Conservation (phyloP, 2,888 invertebrate genomes). For the Chrysolina oricalcia region DNA sequence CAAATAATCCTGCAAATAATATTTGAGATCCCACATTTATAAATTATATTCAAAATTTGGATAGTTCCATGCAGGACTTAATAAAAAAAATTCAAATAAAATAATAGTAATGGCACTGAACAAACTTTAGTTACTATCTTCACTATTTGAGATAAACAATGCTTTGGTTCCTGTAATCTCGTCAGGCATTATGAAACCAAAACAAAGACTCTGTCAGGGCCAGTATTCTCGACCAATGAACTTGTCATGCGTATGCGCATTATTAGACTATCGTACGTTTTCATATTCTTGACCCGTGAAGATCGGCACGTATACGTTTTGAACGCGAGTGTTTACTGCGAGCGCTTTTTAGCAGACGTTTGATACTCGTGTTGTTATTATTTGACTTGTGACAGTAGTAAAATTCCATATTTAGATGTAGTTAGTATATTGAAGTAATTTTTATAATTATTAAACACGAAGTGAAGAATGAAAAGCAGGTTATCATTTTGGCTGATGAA, state of each 20-base stretch:
- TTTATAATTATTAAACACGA: neutral
- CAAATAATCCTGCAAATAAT: too few species aligned
- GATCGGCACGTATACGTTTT: neutral
- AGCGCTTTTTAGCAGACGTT: neutral
- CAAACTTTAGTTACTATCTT: too few species aligned
- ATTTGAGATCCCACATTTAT: too few species aligned
- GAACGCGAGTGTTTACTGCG: neutral
- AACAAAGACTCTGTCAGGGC: neutral
- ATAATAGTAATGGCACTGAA: too few species aligned
- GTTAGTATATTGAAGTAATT: neutral
- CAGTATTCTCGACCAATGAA: slow-evolving; percentile 27
- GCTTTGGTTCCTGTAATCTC: too few species aligned
- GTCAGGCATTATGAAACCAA: too few species aligned
- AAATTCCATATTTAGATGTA: too few species aligned
- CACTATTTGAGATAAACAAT: too few species aligned
- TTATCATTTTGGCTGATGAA: slow-evolving; percentile 17
- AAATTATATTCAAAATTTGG: too few species aligned
- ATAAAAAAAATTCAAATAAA: too few species aligned
- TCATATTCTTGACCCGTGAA: slow-evolving; percentile 22
- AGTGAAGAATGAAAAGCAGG: neutral
- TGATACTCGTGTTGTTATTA: neutral
- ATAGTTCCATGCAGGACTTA: too few species aligned
- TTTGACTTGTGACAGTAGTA: slow-evolving; percentile 9
- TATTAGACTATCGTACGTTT: slow-evolving; percentile 5
- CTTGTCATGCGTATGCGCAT: slow-evolving; percentile 20